Evolutionary conservation across 2,888 invertebrate species (phyloP).

Genomic region (Volucella bombylans): DNA sequence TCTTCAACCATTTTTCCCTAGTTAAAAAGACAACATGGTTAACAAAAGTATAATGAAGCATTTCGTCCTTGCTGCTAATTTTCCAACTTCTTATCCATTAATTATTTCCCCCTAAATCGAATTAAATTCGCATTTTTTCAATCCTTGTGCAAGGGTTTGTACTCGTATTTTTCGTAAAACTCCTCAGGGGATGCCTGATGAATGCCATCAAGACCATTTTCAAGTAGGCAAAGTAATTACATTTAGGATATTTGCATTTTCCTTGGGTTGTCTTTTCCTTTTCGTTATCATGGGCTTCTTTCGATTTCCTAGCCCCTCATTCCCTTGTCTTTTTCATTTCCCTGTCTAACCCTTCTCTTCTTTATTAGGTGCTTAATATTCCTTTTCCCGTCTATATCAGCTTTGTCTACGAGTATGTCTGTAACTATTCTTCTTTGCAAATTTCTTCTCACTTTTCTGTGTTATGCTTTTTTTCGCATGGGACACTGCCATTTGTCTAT

Average conservation of each 20-base stretch:
- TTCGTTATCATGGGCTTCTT: constrained; percentile 23
- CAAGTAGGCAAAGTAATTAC: constrained; percentile 69
- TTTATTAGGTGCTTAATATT: constrained; percentile 67
- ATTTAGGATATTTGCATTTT: constrained; percentile 72
- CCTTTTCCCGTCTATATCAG: constrained; percentile 37
- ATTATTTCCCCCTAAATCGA: constrained; percentile 71
- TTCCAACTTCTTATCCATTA: constrained; percentile 70
- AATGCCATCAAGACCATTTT: constrained; percentile 53
- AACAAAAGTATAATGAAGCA: constrained; percentile 57
- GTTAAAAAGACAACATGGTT: constrained; percentile 10
- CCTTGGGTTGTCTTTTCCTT: constrained; percentile 48
- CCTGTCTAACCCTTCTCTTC: constrained; percentile 31
- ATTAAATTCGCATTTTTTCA: constrained; percentile 72
- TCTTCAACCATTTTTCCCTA: constrained; percentile 37
- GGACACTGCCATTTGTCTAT: constrained; percentile 68
- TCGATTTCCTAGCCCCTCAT: constrained; percentile 4
- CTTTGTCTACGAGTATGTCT: constrained; percentile 12
- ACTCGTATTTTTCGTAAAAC: not conserved
- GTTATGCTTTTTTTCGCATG: constrained; percentile 55
- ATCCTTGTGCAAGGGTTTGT: constrained; percentile 42
- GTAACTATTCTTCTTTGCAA: constrained; percentile 39
- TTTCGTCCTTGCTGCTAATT: constrained; percentile 64
- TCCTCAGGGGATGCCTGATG: not conserved
- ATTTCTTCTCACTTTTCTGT: constrained; percentile 47
- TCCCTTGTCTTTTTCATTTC: not conserved